A percentile compares a stretch with the other conserved stretches of the same genome.
Conservation (phyloP, 2,888 invertebrate genomes). For the Clunio marinus region DNA sequence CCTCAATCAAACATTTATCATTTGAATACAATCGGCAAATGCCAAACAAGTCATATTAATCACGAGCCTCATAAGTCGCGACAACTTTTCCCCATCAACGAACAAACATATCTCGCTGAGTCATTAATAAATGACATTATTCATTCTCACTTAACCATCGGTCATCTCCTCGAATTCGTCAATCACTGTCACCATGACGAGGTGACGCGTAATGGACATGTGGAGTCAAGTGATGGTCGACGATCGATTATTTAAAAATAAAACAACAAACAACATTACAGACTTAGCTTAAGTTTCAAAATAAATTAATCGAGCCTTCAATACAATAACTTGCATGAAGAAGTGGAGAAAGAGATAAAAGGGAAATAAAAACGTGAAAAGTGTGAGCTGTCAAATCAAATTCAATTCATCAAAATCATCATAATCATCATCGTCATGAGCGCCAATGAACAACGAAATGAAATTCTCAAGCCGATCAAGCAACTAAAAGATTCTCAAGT, state of each 20-base stretch:
- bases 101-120: not conserved
- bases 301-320: constrained; percentile 11
- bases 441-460: not conserved
- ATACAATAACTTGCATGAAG: too few species aligned
- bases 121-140: not conserved
- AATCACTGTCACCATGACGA: not conserved
- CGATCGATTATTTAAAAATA: not conserved
- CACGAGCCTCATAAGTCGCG: not conserved
- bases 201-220: not conserved
- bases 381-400: constrained; percentile 34
- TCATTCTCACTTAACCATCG: not conserved
- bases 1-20: not conserved
- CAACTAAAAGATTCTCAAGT: constrained; percentile 9
- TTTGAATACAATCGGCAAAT: not conserved
- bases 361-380: not conserved
- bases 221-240: constrained; percentile 4
- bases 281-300: not conserved
- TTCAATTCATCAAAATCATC: constrained; percentile 35
- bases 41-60: not conserved
- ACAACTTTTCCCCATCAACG: not conserved
- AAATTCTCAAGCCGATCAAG: not conserved
- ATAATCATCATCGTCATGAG: too few species aligned
- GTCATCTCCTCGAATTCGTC: constrained; percentile 9
- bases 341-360: not conserved
- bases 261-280: not conserved